Conservation (phyloP, 2,113 vertebrate species). For the Oryzias javanicus region DNA sequence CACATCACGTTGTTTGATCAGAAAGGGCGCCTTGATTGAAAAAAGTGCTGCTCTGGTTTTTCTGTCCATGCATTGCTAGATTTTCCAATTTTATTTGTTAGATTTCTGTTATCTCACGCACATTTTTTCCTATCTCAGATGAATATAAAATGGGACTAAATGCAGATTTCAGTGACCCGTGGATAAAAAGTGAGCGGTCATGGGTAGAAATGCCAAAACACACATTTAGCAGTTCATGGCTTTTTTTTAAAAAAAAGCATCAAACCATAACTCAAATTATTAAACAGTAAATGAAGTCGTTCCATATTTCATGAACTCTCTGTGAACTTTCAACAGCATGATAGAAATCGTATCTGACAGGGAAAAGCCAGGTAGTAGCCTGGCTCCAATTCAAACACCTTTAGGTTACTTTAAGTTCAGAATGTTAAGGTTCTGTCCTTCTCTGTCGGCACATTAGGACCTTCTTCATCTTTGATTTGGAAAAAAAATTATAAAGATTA, state of each 20-base stretch:
- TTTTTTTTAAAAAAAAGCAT: constrained; percentile 5
- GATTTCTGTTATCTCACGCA: too few relatives aligned
- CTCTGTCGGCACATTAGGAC: not conserved
- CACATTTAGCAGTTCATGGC: not conserved
- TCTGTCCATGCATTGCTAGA: too few relatives aligned
- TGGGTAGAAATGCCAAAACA: too few relatives aligned
- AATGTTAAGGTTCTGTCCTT: not conserved
- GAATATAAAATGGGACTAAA: too few relatives aligned
- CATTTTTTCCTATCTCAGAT: too few relatives aligned
- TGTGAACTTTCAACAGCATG: constrained; percentile 19
- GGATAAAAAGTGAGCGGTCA: too few relatives aligned
- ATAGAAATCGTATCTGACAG: constrained; percentile 23
- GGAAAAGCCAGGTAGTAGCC: constrained; percentile 1
- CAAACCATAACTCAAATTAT: constrained; percentile 18
- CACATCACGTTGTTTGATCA: constrained; percentile 30
- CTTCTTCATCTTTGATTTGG: too few relatives aligned
- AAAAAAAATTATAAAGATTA: too few relatives aligned
- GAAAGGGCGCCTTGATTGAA: not conserved
- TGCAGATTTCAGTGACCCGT: too few relatives aligned
- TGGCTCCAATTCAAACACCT: constrained; percentile 17
- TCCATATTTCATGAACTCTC: constrained; percentile 33
- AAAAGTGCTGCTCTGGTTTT: too few relatives aligned
- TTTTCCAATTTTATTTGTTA: too few relatives aligned
- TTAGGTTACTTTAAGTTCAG: constrained; percentile 1
- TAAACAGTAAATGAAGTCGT: constrained; percentile 21